A percentile compares a stretch with the other conserved stretches of the same genome.
These are phyloP conservation scores for Motacilla alba DNA, from an alignment of 2,113 vertebrate species.

Conservation along the genomic window DNA sequence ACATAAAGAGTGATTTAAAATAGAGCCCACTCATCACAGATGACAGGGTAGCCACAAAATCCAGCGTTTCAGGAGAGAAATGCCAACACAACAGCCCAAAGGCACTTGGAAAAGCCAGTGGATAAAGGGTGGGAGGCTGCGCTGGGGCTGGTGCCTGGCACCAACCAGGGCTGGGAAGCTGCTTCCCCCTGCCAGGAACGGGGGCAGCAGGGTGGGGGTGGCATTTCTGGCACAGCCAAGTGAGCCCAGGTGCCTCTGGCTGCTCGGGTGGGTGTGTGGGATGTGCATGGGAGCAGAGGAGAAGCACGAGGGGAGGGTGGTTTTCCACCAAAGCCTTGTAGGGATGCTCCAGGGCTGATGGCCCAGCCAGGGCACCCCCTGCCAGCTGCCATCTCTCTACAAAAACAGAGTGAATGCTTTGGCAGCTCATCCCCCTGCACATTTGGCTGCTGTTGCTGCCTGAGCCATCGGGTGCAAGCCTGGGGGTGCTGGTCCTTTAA, in stretches of 20 bases:
- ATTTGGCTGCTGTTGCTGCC: not conserved
- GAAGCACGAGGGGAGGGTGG: not conserved
- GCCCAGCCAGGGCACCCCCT: not conserved
- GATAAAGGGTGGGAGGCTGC: not conserved
- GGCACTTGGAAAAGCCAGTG: not conserved
- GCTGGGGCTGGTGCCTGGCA: not conserved
- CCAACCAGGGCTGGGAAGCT: not conserved
- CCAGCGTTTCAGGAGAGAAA: not conserved
- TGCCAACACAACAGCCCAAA: not conserved
- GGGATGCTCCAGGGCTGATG: not conserved
- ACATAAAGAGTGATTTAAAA: not conserved
- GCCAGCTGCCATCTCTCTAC: not conserved
- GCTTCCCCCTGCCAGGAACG: not conserved
- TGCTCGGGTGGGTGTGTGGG: accelerated
- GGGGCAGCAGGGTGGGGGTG: accelerated
- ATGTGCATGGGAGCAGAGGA: not conserved
- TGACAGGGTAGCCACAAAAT: not conserved
- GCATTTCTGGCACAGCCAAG: not conserved
- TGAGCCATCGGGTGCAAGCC: not conserved
- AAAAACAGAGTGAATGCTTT: not conserved
- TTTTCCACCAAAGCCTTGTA: not conserved
- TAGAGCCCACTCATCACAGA: not conserved
- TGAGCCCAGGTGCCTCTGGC: not conserved
- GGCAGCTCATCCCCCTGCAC: not conserved
- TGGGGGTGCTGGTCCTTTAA: not conserved